Conservation (phyloP, 2,113 vertebrate genomes). For the Lagopus leucura region DNA sequence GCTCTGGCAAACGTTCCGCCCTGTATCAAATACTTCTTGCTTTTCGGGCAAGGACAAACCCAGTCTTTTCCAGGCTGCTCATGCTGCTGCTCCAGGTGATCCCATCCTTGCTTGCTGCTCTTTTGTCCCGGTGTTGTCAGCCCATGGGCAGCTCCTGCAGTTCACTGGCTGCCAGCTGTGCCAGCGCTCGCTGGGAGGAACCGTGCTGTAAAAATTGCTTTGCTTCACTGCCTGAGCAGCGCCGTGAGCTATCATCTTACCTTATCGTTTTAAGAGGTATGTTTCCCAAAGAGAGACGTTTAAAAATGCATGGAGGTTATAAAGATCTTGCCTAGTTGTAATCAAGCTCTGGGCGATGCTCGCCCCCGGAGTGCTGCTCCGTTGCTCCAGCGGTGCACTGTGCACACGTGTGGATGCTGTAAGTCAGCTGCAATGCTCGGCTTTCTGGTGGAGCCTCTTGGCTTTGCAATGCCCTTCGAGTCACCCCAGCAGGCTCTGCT, state of each 20-base stretch:
- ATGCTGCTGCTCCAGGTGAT: background rate
- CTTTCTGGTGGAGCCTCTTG: background rate
- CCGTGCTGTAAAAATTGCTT: background rate
- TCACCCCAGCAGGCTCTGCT: background rate
- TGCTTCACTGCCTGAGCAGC: background rate
- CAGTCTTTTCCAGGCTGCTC: background rate
- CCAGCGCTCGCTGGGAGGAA: background rate
- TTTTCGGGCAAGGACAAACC: background rate
- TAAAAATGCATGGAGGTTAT: slow-evolving; percentile 35
- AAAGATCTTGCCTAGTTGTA: slow-evolving; percentile 38
- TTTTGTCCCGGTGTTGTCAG: background rate
- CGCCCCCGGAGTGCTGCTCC: accelerated
- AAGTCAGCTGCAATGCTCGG: background rate
- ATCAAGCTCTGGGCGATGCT: background rate
- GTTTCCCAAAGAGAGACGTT: slow-evolving; percentile 32
- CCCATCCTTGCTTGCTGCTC: background rate
- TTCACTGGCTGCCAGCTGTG: background rate
- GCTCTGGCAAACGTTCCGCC: background rate
- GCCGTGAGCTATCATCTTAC: background rate
- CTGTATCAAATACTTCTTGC: background rate
- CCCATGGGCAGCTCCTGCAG: background rate
- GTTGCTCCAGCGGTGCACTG: accelerated
- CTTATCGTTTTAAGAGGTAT: slow-evolving; percentile 9
- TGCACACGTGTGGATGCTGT: background rate
- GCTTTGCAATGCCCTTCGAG: background rate